Evolutionary conservation across 1,140 invertebrate genomes (phyloP).

Genomic region (Atopsyche davidsoni): DNA sequence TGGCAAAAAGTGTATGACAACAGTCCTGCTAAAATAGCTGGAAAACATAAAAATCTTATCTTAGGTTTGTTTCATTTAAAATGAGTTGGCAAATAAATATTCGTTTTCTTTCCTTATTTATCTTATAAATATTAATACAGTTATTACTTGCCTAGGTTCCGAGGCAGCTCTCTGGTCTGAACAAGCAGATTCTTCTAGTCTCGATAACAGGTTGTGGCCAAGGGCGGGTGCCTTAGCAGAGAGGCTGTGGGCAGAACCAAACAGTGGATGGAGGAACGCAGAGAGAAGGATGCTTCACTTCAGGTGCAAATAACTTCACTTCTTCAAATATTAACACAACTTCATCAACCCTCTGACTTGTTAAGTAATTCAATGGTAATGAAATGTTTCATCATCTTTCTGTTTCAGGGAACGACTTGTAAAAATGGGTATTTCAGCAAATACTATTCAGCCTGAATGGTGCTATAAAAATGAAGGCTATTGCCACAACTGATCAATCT

Average conservation of each 20-base stretch:
- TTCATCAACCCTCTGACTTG: no score
- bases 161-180: slow-evolving; percentile 79
- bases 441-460: slow-evolving; percentile 73
- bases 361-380: no score
- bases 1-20: slow-evolving; percentile 84
- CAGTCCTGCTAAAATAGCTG: slow-evolving; percentile 55
- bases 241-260: slow-evolving; percentile 66
- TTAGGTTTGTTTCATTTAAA: no score
- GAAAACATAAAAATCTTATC: slow-evolving; percentile 48
- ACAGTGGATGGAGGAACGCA: slow-evolving; percentile 50
- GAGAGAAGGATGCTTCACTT: slow-evolving; percentile 54
- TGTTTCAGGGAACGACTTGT: slow-evolving; percentile 63
- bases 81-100: no score
- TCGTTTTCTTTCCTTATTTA: no score
- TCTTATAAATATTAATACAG: no score
- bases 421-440: slow-evolving; percentile 58
- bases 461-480: slow-evolving; percentile 71
- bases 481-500: no score
- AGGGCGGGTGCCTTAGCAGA: slow-evolving; percentile 73
- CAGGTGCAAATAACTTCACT: no score
- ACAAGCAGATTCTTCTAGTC: slow-evolving; percentile 59
- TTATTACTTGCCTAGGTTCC: no score
- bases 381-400: no score
- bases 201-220: slow-evolving; percentile 71
- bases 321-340: no score